Evolutionary conservation across 2,888 invertebrate genomes (phyloP), one percentile per base, ranked within the genome.

Genomic region (Chrysolina oricalcia): DNA sequence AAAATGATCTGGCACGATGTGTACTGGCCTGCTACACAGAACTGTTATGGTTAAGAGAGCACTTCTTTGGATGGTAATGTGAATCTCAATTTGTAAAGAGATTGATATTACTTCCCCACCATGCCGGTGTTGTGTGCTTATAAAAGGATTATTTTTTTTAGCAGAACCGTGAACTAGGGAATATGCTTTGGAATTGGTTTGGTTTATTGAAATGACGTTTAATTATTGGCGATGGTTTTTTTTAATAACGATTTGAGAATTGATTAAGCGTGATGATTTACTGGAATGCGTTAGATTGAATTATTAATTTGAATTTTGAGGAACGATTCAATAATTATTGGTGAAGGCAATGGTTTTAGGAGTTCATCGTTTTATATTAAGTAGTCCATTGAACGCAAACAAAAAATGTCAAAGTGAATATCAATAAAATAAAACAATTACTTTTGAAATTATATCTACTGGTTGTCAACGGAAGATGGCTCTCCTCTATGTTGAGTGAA

Each of bases 81-180:
- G 81, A 78, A 81, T 76, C 78, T 79, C 76, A 81, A 82, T 82
- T 82, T 83, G 82, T 81, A 82, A 78, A 81, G 75, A 78, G 81
- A 81, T 83, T 81, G 81, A 83, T 85, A 85, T 84, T 81, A 78
- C 74, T 74, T 77, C 83, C 85, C 85, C 84, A 82, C 83, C 66
- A 76, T 59, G 56, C 72, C 19, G 35, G 65, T 67, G 59, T 70
- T 77, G 62, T 35, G 63, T 73, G 64, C 74, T 76, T 77, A 68
- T 65, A 63, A 66, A 75, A 59, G 64, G 63, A 17, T 50, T 72
- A 74, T 74, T 75, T 77, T 70, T n/a, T 50, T 43, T 27, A 64
- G 15, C 64, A 35, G 35, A 48, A 56, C 43, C 40, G 59, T 27
- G 59, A 59, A 59, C 59, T 15, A 59, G 56, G 23, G 56, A 27